phyloP scores from a whole-genome alignment of 2,113 vertebrate genomes.

The Labeo catla region DNA sequence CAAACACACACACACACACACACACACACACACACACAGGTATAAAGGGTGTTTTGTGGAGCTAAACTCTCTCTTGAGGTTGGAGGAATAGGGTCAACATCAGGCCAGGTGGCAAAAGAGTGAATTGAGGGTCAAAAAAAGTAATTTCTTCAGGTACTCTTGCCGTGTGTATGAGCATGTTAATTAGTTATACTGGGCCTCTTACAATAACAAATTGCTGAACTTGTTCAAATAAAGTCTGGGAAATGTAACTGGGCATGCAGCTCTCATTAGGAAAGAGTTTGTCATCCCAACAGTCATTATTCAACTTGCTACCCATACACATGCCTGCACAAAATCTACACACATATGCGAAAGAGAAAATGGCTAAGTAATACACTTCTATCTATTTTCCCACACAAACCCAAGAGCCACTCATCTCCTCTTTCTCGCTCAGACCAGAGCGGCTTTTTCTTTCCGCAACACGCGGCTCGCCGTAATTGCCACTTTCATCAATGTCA shows the following conservation, averaged over 20 bases:
- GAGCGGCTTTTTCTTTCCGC: background rate
- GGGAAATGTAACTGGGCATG: conserved; percentile 66
- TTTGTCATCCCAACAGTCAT: conserved; percentile 54
- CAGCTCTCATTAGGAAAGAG: conserved; percentile 70
- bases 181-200: conserved; percentile 71
- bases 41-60: conserved; percentile 14
- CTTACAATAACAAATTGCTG: conserved; percentile 73
- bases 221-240: conserved; percentile 73
- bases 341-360: conserved; percentile 12
- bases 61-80: conserved; percentile 17
- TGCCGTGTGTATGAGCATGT: background rate
- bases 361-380: conserved; percentile 1
- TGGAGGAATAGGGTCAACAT: background rate
- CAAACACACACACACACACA: background rate
- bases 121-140: conserved; percentile 7
- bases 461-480: conserved; percentile 66
- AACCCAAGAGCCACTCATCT: background rate
- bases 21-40: background rate
- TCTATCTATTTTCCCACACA: background rate
- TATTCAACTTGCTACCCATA: conserved; percentile 59
- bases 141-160: conserved; percentile 11
- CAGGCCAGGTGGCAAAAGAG: conserved; percentile 44
- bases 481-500: conserved; percentile 73
- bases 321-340: conserved; percentile 53
- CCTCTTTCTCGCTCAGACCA: background rate